phyloP scores from a whole-genome alignment of 2,888 invertebrate species.

The Sepiola atlantica region DNA sequence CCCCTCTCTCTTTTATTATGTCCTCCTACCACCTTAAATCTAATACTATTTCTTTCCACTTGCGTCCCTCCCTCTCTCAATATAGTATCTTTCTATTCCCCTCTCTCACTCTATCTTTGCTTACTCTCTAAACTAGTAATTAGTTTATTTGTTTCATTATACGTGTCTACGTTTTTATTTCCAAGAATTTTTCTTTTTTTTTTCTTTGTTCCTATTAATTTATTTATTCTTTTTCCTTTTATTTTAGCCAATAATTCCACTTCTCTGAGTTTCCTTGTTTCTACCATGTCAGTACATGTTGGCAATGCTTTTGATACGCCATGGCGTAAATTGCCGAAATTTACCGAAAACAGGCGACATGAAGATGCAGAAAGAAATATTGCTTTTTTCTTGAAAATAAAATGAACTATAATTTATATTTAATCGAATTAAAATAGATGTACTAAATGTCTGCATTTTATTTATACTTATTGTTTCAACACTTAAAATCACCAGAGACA shows the following conservation, averaged over 20 bases:
- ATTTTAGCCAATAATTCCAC: background rate
- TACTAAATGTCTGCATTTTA: background rate
- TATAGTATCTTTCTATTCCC: background rate
- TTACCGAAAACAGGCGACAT: background rate
- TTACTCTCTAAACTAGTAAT: background rate
- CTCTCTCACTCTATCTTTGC: background rate
- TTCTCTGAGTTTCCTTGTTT: background rate
- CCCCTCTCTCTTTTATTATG: background rate
- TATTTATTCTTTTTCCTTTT: background rate
- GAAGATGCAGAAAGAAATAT: background rate
- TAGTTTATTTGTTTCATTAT: background rate
- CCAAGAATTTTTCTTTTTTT: too few species aligned
- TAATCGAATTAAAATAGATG: background rate
- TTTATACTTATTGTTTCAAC: background rate
- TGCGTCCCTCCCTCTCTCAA: background rate
- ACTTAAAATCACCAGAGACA: background rate
- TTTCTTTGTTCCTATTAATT: background rate
- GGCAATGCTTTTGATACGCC: background rate
- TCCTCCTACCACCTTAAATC: background rate
- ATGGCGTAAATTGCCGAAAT: conserved; percentile 41
- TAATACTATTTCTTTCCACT: background rate
- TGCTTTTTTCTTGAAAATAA: background rate
- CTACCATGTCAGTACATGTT: background rate
- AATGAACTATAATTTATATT: background rate
- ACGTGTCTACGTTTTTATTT: background rate